Evolutionary conservation across 2,113 vertebrate species (phyloP).

Genomic region (Gambusia holbrooki): DNA sequence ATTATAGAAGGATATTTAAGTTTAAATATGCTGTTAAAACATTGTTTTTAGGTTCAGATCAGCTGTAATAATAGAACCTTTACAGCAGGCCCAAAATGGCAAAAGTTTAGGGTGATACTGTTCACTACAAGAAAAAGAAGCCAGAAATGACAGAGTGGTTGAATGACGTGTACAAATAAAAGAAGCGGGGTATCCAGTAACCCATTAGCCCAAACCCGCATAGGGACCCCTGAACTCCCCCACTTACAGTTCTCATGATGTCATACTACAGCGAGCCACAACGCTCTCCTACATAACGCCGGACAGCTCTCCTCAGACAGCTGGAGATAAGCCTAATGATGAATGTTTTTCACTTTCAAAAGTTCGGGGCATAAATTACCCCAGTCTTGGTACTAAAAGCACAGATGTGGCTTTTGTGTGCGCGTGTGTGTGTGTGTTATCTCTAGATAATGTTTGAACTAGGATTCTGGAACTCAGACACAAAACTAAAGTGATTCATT

Average conservation of each 20-base stretch:
- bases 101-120: neutral
- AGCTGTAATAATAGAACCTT: too few relatives aligned
- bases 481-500: neutral
- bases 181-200: slow-evolving; percentile 70
- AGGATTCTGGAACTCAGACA: neutral
- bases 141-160: slow-evolving; percentile 4
- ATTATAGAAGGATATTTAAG: too few relatives aligned
- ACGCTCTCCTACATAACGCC: slow-evolving; percentile 41
- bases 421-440: neutral
- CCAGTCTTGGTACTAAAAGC: neutral
- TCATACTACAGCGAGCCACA: slow-evolving; percentile 52
- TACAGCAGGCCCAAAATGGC: neutral
- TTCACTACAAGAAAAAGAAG: neutral
- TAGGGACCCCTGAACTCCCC: slow-evolving; percentile 51
- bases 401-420: neutral
- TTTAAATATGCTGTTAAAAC: too few relatives aligned
- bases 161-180: neutral
- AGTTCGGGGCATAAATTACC: slow-evolving; percentile 17
- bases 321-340: slow-evolving; percentile 56
- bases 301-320: slow-evolving; percentile 32
- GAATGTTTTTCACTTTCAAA: slow-evolving; percentile 35
- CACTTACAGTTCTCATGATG: slow-evolving; percentile 75
- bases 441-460: neutral
- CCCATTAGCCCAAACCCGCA: slow-evolving; percentile 63
- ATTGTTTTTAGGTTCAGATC: too few relatives aligned